These are phyloP conservation scores for Lithosia quadra DNA, from an alignment of 2,888 invertebrate genomes.

Conservation along the genomic window DNA sequence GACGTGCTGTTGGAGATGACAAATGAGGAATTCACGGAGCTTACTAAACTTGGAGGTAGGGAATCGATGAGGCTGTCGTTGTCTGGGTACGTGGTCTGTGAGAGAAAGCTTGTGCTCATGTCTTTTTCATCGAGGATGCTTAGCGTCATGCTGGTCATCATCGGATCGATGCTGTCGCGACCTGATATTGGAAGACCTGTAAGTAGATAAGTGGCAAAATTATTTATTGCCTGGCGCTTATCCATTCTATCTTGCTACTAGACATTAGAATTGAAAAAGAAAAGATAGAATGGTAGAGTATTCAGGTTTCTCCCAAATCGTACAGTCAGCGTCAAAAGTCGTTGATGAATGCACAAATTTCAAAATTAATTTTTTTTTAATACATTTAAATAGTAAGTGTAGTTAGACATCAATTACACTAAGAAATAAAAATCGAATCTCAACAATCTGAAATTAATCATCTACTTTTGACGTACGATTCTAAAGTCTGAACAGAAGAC, in stretches of 20 bases:
- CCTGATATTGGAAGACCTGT: slow-evolving; percentile 70
- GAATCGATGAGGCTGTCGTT: slow-evolving; percentile 82
- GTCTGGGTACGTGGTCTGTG: slow-evolving; percentile 82
- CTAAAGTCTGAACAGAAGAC: not conserved
- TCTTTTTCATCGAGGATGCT: slow-evolving; percentile 84
- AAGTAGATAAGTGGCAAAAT: slow-evolving; percentile 29
- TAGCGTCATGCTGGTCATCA: slow-evolving; percentile 84
- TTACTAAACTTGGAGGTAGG: slow-evolving; percentile 79
- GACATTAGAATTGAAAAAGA: not conserved
- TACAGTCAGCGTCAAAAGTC: no score
- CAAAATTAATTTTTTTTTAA: no score
- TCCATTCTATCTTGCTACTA: no score
- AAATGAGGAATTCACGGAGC: slow-evolving; percentile 81
- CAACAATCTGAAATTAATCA: no score
- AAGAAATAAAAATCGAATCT: no score
- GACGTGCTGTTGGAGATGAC: slow-evolving; percentile 66
- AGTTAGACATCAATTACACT: no score
- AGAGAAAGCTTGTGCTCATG: slow-evolving; percentile 85
- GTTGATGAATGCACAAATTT: no score
- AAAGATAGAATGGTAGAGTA: not conserved
- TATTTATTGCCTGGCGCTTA: no score
- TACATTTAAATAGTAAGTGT: no score
- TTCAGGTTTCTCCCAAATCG: not conserved
- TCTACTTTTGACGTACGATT: no score
- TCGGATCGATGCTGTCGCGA: slow-evolving; percentile 79